Evolutionary conservation across 2,888 invertebrate genomes (phyloP).

Genomic region (Eilema griseolum): DNA sequence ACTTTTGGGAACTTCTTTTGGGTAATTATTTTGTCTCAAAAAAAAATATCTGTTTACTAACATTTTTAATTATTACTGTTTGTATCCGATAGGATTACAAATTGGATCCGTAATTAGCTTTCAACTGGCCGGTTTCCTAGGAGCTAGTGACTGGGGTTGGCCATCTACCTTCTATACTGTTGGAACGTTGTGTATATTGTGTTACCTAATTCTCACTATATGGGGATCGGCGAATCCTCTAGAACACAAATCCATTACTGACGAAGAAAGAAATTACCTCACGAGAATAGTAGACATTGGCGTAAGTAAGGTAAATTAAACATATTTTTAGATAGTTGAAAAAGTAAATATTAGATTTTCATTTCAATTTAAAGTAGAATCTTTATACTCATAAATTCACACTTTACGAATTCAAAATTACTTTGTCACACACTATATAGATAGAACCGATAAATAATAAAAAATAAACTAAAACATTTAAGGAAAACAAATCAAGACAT

Average conservation of each 20-base stretch:
- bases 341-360: no score
- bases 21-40: no score
- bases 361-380: no score
- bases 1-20: no score
- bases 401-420: no score
- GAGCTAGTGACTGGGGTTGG: constrained; percentile 87
- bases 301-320: neutral
- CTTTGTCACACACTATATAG: no score
- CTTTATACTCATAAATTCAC: no score
- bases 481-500: no score
- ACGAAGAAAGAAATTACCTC: constrained; percentile 19
- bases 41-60: no score
- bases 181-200: constrained; percentile 83
- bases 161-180: constrained; percentile 89
- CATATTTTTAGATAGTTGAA: neutral
- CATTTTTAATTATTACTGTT: constrained; percentile 10
- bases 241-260: constrained; percentile 75
- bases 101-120: constrained; percentile 89
- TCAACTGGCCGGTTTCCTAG: constrained; percentile 88
- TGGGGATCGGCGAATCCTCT: constrained; percentile 82
- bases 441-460: no score
- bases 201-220: constrained; percentile 75
- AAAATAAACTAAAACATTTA: no score
- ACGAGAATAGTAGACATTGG: neutral
- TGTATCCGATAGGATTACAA: constrained; percentile 82